phyloP scores from a whole-genome alignment of 2,888 invertebrate genomes.

The Leucophenga montana region DNA sequence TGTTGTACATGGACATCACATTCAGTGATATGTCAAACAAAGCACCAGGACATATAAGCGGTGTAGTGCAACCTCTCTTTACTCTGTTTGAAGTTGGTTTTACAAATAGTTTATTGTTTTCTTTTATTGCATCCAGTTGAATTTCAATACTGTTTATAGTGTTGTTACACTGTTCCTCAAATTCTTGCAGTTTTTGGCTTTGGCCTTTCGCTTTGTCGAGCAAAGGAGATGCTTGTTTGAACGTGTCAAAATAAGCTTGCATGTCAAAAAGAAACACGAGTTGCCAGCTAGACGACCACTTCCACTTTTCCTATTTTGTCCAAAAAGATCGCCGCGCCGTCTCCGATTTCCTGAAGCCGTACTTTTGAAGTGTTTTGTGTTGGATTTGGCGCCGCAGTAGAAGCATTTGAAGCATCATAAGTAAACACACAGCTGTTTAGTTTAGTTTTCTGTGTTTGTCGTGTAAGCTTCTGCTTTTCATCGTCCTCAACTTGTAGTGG shows the following conservation, averaged over 20 bases:
- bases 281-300: background rate
- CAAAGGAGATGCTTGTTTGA: background rate
- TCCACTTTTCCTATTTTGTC: background rate
- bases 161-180: background rate
- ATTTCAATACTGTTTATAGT: background rate
- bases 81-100: background rate
- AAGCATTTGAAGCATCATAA: too few species aligned
- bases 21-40: too few species aligned
- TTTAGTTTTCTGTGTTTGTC: background rate
- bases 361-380: too few species aligned
- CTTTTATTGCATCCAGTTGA: too few species aligned
- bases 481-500: too few species aligned
- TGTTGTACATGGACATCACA: too few species aligned
- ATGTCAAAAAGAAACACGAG: constrained; percentile 7
- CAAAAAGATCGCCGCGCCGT: background rate
- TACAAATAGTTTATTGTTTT: background rate
- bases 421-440: too few species aligned
- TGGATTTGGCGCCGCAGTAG: too few species aligned
- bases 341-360: too few species aligned
- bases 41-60: background rate
- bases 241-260: constrained; percentile 6
- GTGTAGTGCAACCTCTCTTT: background rate
- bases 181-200: background rate
- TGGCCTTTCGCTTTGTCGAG: background rate
- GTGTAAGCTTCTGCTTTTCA: too few species aligned